Evolutionary conservation across 2,888 invertebrate genomes (phyloP), one percentile per base, ranked within the genome.

Genomic region (Rotaria macrura): DNA sequence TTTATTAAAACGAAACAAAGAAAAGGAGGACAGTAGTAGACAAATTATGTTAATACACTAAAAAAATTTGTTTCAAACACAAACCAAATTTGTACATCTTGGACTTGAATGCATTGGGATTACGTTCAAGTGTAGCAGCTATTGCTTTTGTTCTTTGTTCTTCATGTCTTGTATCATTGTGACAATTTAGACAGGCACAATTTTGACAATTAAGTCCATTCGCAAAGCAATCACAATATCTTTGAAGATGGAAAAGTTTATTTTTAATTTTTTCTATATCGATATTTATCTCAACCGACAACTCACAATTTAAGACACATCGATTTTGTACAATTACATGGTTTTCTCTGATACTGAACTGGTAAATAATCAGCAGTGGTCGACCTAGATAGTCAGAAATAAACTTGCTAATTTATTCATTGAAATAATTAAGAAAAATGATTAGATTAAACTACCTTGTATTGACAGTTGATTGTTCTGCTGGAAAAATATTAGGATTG

Each of bases 141-240:
- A 99, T 97, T 14, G 99, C 98, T 89, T 94, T 93, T 89, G 96
- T 96, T 38, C 99, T 91, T 88, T 96, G 94, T 89, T 96, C 96
- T 90, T 99, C 98, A 90, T 96, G 95, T 87, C 95, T 94, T 88
- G 98, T 92, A 92, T 98, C 98, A 90, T 99, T 99, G 89, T 94
- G 95, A 91, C 99, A 99, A 92, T 97, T 96, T 91, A 94, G 95
- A 91, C 99, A 99, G 90, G 99, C 99, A 92, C 99, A 99, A 91
- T 94, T 92, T 91, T 95, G 94, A 92, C 99, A 99, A 92, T 99
- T 99, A 92, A 99, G 98, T 7, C 97, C 99, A 92, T 97, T 98
- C 9, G 99, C 98, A 92, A 99, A 99, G 91, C 99, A 99, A 91
- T 99, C 99, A 92, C 99, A 99, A 91, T 99, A 94, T 88, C 93